Evolutionary conservation across 2,888 invertebrate genomes (phyloP).

Genomic region (Alloscopus bannaensis): DNA sequence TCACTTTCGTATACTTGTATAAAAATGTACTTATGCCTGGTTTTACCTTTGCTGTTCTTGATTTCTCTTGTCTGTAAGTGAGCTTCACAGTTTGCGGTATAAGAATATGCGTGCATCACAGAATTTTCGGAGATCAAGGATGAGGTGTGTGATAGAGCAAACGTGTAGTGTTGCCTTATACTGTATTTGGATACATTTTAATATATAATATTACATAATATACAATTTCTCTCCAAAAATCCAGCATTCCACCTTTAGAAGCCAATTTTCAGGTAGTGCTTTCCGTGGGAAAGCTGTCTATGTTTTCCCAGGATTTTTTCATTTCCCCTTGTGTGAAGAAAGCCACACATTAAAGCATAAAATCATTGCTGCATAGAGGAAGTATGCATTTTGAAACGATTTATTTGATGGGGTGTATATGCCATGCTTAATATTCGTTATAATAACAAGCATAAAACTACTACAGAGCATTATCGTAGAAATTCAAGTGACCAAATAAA

Average conservation of each 20-base stretch:
- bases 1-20: too few species aligned
- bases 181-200: background rate
- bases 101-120: background rate
- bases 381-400: background rate
- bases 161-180: background rate
- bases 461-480: too few species aligned
- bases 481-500: too few species aligned
- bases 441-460: too few species aligned
- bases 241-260: background rate
- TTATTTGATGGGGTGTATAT: background rate
- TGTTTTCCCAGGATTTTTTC: conserved; percentile 10
- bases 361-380: conserved; percentile 9
- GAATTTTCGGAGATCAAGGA: background rate
- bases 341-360: conserved; percentile 10
- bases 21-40: too few species aligned
- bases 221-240: background rate
- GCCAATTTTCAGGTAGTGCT: conserved; percentile 21
- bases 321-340: conserved; percentile 16
- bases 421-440: background rate
- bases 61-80: background rate
- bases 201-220: background rate
- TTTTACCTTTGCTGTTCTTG: too few species aligned
- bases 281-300: conserved; percentile 27
- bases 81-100: background rate
- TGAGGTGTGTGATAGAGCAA: background rate